Evolutionary conservation across 2,888 invertebrate species (phyloP), one percentile per base, ranked within the genome.

Genomic region (Himalopsyche anomala): DNA sequence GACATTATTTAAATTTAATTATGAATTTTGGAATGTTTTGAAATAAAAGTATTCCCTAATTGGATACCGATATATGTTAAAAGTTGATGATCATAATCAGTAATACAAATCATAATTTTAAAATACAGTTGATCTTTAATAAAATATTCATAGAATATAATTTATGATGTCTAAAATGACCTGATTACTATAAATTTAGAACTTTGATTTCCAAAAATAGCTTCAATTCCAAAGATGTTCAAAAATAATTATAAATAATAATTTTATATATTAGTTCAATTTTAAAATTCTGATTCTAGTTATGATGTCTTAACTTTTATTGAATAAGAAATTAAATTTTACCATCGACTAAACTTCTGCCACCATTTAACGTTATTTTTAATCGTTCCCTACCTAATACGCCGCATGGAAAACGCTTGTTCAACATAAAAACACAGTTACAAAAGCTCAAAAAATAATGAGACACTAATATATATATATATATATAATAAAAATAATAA

Each of bases 141-240:
- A 62, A n/a, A 62, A 62, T 28, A 28, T 62, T 62, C 28, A 62
- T 62, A 62, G 28, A 62, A 15, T 62, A 62, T 28, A 62, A 28
- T 51, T 51, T 15, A 51, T 62, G 28, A 28, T 28, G 38, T 74
- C 74, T 74, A 74, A 28, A 74, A 74, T 36, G 74, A 74, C 36
- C 74, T 6, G 74, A 74, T 74, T 74, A 74, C 74, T 36, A 36
- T 11, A 74, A 15, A 74, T 74, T 74, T 74, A 74, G 74, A 74
- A 74, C 15, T 74, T 74, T 74, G 74, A 74, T 74, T 74, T 36
- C 74, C 74, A 74, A 74, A 62, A 74, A 74, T 36, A 74, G 74
- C 36, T 38, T 74, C 74, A 74, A 38, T 74, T 74, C 74, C 38
- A 74, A 74, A 74, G 74, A 36, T 74, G 38, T 28, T 74, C 5